Percentiles rank a stretch among this genome's conserved stretches.
phyloP scores from a whole-genome alignment of 2,797 vertebrate genomes.

The Pantherophis vulpinus region DNA sequence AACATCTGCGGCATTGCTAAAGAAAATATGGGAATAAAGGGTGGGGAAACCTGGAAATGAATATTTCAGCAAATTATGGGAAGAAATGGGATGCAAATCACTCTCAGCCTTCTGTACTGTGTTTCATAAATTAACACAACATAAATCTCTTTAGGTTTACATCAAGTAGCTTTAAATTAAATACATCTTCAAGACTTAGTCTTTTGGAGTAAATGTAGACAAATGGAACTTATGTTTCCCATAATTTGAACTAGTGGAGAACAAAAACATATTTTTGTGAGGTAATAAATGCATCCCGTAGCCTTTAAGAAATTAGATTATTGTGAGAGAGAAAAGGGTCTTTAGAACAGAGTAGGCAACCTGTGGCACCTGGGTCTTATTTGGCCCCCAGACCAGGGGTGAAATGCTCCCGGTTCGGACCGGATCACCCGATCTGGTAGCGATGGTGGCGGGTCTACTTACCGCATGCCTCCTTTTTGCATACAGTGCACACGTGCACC shows the following conservation, averaged over 20 bases:
- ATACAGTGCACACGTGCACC: too few relatives aligned
- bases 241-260: constrained; percentile 64
- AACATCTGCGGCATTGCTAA: constrained; percentile 75
- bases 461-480: too few relatives aligned
- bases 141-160: constrained; percentile 81
- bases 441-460: too few relatives aligned
- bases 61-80: constrained; percentile 78
- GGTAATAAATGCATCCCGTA: constrained; percentile 2
- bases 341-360: not conserved
- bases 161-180: constrained; percentile 76
- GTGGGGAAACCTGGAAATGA: constrained; percentile 66
- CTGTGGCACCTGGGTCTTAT: not conserved
- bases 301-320: not conserved
- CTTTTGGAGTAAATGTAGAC: constrained; percentile 75
- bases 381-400: not conserved
- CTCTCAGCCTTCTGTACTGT: constrained; percentile 76
- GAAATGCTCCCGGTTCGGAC: too few relatives aligned
- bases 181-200: constrained; percentile 77
- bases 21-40: constrained; percentile 64
- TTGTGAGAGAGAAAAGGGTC: not conserved
- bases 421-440: too few relatives aligned
- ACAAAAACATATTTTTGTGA: constrained; percentile 60
- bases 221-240: constrained; percentile 75
- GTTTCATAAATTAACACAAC: constrained; percentile 82
- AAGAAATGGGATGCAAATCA: constrained; percentile 73